Base-by-base conservation (phyloP, 2,888 invertebrate species). In the Drosophila eohydei region DNA sequence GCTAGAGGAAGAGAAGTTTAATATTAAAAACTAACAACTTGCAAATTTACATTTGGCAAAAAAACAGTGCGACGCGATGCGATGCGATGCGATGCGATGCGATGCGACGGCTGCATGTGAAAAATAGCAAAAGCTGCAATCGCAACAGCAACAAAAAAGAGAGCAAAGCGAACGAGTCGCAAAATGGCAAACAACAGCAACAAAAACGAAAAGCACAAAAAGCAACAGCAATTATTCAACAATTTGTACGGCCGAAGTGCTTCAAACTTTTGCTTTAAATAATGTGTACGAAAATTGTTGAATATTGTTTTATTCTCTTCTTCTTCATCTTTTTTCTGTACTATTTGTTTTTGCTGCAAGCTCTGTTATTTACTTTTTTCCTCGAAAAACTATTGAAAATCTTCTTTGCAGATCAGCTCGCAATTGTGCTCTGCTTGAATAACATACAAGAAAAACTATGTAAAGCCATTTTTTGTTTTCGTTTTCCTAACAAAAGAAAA, bases 201-300 rank as follows among this genome's bases (percentile, higher is more conserved):
- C 55, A 65, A 59, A 41, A 71, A 58, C 66, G 61, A 46, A 57
- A 58, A 57, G 63, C 57, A 51, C 41, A 66, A 28, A 67, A 81
- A 80, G 70, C 73, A 85, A 83, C 67, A 71, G 81, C 89, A 83
- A 86, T 83, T 83, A 88, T 88, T 84, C 81, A 86, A 86, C 83
- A 86, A 86, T 83, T 86, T 86, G 83, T 72, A 57, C 67, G 78
- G 77, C 65, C 59, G 69, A 87, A 82, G 87, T 84, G 64, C 82
- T 83, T 75, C 70, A 83, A 83, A 84, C 72, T 78, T 87, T 87
- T 58, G 59, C 71, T 73, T 73, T 58, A 67, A 61, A 78, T 75
- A 68, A 73, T 64, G 62, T 67, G 43, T 30, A 51, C 69, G 30
- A 74, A 74, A 65, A 65, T 69, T 62, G 58, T 74, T 78, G 36